Base-by-base conservation (phyloP, 2,888 invertebrate genomes). In the Hemaris fuciformis region DNA sequence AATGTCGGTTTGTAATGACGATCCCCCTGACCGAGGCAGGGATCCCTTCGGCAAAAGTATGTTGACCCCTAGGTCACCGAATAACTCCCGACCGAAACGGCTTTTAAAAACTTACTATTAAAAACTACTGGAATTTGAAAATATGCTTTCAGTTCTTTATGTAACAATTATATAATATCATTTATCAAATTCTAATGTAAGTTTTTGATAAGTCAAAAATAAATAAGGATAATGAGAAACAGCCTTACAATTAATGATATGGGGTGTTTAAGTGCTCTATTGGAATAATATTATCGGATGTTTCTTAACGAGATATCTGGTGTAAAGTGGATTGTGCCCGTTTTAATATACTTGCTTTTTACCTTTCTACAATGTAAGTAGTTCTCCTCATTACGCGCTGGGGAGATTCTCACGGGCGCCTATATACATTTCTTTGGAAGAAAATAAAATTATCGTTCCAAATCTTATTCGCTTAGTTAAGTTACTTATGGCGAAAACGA, bases 311-410 rank as follows among this genome's bases (percentile, higher is more conserved):
- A 31, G 53, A 31, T 27, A 27, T 53, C 18, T 53, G 18, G 53
- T 53, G 53, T 53, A 18, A 53, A 53, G 31, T 53, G 4, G 31
- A 18, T 48, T 48, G 45, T 25, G 48, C 27, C 18, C 31, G 15
- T 43, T 53, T 31, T 31, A 53, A 53, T 31, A 25, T 48, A 18
- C 31, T 18, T 4, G 31, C 31, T 53, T 53, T 53, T 53, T 53
- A 53, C 53, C 46, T 46, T 46, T 53, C 10, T 31, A 53, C 53
- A 53, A 53, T 53, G 53, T 31, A 53, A 53, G 53, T 31, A 53
- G 31, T 10, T 27, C 53, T 27, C 27, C 27, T 53, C 53, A 53
- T 53, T 53, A 53, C 53, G 31, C 8, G 27, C 18, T 18, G 18
- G 18, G 27, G 15, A 48, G 27, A 53, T 53, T 53, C 53, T 53